Base-by-base conservation (phyloP, 2,888 invertebrate species). In the Protonemura montana region DNA sequence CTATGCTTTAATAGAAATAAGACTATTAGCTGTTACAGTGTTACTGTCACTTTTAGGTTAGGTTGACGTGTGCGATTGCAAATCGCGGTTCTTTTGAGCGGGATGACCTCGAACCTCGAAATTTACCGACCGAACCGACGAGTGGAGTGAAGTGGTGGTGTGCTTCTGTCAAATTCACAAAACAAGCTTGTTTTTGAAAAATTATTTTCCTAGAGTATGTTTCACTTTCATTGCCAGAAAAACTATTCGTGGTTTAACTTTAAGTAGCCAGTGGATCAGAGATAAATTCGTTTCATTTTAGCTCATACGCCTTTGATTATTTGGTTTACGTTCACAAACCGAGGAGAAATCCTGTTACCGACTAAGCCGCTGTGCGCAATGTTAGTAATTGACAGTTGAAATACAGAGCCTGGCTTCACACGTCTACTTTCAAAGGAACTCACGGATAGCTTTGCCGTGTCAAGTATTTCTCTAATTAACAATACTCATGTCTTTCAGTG, bases 61-160 rank as follows among this genome's bases (percentile, higher is more conserved):
- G 5, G 41, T 41, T 41, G 13, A 5, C 13, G 13, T 7, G 6
- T 41, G 5, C 41, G 13, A 41, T 7, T 13, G 41, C 5, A 41
- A 5, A 13, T 41, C 41, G 13, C 41, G 13, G 41, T 7, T 41
- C 6, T 10, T 59, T 59, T 59, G 16, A 59, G 2, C 59, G 59
- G 1, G 7, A 59, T 21, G 59, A 59, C 59, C 13, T 59, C 35
- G 21, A 10, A 59, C n/a, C n/a, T n/a, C n/a, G n/a, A n/a, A n/a
- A n/a, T n/a, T 59, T 59, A 59, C 59, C 59, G 59, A 59, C 59
- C 59, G 59, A 59, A 59, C 59, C 59, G 59, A 59, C 35, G 35
- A 35, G 35, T n/a, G 35, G 35, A 3, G 35, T 6, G 10, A 35
- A 35, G 35, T 10, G 35, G 35, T 35, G 35, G 35, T 3, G 6